phyloP scores from a whole-genome alignment of 2,888 invertebrate genomes.

The Leucozona laternaria region DNA sequence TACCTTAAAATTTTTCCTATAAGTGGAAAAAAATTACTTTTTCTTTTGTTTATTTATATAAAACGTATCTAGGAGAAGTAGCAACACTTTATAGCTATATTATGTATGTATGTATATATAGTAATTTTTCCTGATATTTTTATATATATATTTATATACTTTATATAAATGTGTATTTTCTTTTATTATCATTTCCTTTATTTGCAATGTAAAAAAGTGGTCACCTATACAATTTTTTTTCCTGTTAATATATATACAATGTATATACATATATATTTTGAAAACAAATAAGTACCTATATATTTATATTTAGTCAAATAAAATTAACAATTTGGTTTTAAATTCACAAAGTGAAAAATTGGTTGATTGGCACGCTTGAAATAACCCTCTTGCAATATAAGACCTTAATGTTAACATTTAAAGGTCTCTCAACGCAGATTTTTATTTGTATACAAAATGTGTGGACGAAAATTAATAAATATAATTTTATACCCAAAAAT shows the following conservation, averaged over 20 bases:
- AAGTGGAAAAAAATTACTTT: slow-evolving; percentile 24
- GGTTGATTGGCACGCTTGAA: not conserved
- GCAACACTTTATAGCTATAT: slow-evolving; percentile 50
- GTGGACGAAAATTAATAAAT: too few relatives aligned
- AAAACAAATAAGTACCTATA: not conserved
- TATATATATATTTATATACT: not conserved
- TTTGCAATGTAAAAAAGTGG: slow-evolving; percentile 62
- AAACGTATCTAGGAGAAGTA: slow-evolving; percentile 51
- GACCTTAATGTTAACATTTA: too few relatives aligned
- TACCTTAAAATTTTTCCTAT: slow-evolving; percentile 27
- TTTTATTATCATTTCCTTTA: slow-evolving; percentile 11
- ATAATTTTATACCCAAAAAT: too few relatives aligned
- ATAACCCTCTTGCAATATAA: too few relatives aligned
- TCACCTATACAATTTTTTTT: slow-evolving; percentile 38
- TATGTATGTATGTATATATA: slow-evolving; percentile 32
- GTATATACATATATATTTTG: not conserved
- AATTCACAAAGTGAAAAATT: not conserved
- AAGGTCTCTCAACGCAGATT: too few relatives aligned
- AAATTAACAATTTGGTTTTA: not conserved
- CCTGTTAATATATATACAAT: slow-evolving; percentile 35
- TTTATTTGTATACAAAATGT: too few relatives aligned
- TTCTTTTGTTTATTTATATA: slow-evolving; percentile 19
- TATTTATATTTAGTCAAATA: not conserved
- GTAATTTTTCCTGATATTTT: slow-evolving; percentile 44
- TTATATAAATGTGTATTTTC: slow-evolving; percentile 17